These are phyloP conservation scores for Gastrophryne carolinensis DNA, from an alignment of 2,797 vertebrate species.

Conservation along the genomic window DNA sequence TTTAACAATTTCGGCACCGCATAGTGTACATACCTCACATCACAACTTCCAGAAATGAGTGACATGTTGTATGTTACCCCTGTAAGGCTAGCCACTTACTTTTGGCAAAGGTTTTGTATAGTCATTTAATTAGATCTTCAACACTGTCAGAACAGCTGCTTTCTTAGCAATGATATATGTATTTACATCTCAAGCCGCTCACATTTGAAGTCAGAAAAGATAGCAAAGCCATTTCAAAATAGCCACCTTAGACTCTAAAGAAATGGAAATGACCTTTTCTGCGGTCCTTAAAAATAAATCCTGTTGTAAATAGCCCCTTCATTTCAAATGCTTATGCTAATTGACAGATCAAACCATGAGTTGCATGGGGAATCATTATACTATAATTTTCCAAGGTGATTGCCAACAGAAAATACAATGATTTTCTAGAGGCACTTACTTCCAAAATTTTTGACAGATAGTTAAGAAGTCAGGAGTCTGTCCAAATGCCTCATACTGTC, in stretches of 20 bases:
- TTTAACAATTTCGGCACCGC: conserved; percentile 7
- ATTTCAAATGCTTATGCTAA: conserved; percentile 33
- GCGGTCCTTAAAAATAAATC: neutral
- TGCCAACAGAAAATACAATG: conserved; percentile 34
- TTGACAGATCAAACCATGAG: conserved; percentile 41
- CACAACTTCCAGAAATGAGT: neutral
- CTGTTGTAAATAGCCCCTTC: neutral
- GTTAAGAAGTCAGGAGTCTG: conserved; percentile 43
- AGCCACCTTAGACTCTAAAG: neutral
- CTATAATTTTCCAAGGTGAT: conserved; percentile 41
- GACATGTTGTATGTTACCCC: neutral
- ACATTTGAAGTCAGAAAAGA: neutral
- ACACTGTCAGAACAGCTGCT: neutral
- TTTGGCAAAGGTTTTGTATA: conserved; percentile 9
- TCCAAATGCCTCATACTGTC: conserved; percentile 40
- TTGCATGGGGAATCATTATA: conserved; percentile 38
- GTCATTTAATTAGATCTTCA: neutral
- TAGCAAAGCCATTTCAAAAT: neutral
- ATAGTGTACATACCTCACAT: neutral
- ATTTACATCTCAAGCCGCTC: neutral
- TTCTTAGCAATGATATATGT: neutral
- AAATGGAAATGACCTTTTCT: conserved; percentile 11
- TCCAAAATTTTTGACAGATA: conserved; percentile 41
- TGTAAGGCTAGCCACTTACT: neutral
- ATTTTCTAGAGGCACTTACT: conserved; percentile 43